Conservation (phyloP, 2,797 vertebrate genomes). For the Amphiprion clarkii region DNA sequence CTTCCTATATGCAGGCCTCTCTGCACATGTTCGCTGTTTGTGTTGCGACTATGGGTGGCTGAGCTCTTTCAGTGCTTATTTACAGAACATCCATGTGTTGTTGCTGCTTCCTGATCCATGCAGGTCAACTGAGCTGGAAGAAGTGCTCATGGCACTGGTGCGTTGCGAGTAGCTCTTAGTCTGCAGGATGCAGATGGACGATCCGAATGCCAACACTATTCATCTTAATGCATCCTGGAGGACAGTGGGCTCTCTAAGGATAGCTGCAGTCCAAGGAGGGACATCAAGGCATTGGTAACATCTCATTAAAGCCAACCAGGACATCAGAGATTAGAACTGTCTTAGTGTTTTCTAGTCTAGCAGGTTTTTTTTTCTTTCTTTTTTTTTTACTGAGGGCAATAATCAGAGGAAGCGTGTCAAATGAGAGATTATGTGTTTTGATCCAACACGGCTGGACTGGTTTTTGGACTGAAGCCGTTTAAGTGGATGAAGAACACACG, state of each 20-base stretch:
- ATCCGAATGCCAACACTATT: not conserved
- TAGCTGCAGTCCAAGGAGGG: not conserved
- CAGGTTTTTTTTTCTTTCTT: not conserved
- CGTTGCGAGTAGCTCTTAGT: slow-evolving; percentile 9
- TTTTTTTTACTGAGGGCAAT: slow-evolving; percentile 22
- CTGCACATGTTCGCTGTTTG: slow-evolving; percentile 16
- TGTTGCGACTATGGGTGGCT: slow-evolving; percentile 30
- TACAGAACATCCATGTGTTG: slow-evolving; percentile 18
- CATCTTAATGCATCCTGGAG: slow-evolving; percentile 21
- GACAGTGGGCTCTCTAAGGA: not conserved
- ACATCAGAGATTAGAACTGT: slow-evolving; percentile 10
- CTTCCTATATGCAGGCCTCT: slow-evolving; percentile 17
- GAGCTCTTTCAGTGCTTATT: slow-evolving; percentile 22
- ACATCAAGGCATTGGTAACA: not conserved
- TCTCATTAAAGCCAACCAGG: not conserved
- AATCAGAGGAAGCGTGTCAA: slow-evolving; percentile 20
- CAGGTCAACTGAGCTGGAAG: slow-evolving; percentile 37
- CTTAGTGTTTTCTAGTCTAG: not conserved
- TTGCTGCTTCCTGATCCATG: slow-evolving; percentile 31
- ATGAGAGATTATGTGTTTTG: not conserved
- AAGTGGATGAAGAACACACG: slow-evolving; percentile 3
- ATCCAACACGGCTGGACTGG: not conserved
- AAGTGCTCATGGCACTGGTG: not conserved
- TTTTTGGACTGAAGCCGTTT: slow-evolving; percentile 30
- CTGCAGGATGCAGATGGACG: not conserved